A percentile compares a stretch with the other conserved stretches of the same genome.
Conservation (phyloP, 1,140 invertebrate species). For the Ceratosolen fusciceps region DNA sequence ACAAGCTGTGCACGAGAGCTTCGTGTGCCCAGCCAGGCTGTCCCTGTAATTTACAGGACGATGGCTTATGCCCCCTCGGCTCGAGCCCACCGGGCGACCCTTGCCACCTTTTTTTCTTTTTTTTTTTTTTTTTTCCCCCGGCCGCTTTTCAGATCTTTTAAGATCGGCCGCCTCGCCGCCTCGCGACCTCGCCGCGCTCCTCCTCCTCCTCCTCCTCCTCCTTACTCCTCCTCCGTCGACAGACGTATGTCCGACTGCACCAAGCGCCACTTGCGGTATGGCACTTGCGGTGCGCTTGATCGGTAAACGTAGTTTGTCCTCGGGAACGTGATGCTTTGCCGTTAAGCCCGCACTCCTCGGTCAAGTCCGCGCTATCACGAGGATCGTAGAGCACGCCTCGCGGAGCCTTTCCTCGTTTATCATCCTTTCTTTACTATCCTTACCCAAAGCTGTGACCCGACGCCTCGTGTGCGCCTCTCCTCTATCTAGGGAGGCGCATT, state of each 20-base stretch:
- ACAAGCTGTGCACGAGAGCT: background rate
- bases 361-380: too few relatives aligned
- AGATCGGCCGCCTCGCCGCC: background rate
- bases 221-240: too few relatives aligned
- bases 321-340: too few relatives aligned
- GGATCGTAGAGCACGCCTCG: conserved; percentile 66
- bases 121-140: too few relatives aligned
- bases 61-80: background rate
- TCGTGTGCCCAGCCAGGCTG: background rate
- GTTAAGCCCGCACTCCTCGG: too few relatives aligned
- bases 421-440: too few relatives aligned
- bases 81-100: background rate
- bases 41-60: conserved; percentile 18
- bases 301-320: conserved; percentile 6
- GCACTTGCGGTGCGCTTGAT: background rate
- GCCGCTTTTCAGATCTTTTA: background rate
- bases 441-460: too few relatives aligned
- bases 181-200: too few relatives aligned
- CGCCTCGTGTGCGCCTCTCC: too few relatives aligned
- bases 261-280: background rate
- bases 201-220: background rate
- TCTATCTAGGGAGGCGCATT: too few relatives aligned
- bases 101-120: background rate
- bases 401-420: too few relatives aligned
- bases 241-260: too few relatives aligned